Evolutionary conservation across 1,140 invertebrate genomes (phyloP).

Genomic region (Hypothenemus hampei): DNA sequence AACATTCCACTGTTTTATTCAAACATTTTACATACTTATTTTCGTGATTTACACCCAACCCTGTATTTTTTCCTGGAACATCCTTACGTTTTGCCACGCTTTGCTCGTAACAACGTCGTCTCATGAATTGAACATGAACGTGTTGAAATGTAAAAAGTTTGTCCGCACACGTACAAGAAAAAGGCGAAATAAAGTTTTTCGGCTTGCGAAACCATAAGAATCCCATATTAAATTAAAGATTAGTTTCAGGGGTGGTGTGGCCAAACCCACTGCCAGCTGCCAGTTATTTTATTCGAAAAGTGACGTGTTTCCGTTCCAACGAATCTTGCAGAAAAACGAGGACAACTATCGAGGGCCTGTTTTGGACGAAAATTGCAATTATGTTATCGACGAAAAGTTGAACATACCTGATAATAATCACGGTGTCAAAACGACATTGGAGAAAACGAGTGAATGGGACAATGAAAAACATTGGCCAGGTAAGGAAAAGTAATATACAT

Average conservation of each 20-base stretch:
- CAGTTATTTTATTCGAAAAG: slow-evolving; percentile 28
- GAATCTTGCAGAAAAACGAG: slow-evolving; percentile 3
- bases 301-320: slow-evolving; percentile 30
- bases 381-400: slow-evolving; percentile 20
- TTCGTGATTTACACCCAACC: no score
- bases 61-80: not conserved
- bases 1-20: no score
- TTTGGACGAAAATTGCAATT: slow-evolving; percentile 25
- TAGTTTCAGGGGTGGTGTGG: not conserved
- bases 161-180: slow-evolving; percentile 7
- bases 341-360: not conserved
- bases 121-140: slow-evolving; percentile 13
- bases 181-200: not conserved
- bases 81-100: not conserved
- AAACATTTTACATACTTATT: no score
- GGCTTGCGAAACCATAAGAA: no score
- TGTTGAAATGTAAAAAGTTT: slow-evolving; percentile 9
- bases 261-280: not conserved
- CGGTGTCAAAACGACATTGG: not conserved
- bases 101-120: not conserved
- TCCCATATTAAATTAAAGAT: no score
- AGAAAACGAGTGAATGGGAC: no score
- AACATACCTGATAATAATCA: slow-evolving; percentile 18
- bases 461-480: no score
- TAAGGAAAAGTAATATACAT: no score